These are phyloP conservation scores for Hermetia illucens DNA, from an alignment of 1,140 invertebrate genomes.

Conservation along the genomic window DNA sequence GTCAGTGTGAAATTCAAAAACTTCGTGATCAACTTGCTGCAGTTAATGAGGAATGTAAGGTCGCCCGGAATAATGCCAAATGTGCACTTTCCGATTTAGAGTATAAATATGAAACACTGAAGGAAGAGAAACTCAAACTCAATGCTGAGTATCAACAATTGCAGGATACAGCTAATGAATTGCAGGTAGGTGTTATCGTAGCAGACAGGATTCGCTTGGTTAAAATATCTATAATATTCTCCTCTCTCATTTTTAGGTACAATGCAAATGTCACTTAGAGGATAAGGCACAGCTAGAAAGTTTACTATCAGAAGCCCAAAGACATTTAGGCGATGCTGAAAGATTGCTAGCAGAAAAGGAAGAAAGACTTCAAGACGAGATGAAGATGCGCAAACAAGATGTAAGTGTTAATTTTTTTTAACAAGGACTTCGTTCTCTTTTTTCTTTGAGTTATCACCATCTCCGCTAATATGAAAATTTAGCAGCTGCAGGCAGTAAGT, in stretches of 20 bases:
- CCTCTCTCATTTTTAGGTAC: slow-evolving; percentile 18
- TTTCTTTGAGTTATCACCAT: no score
- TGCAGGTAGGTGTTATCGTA: slow-evolving; percentile 38
- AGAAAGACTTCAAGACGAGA: slow-evolving; percentile 41
- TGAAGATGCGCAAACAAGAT: slow-evolving; percentile 41
- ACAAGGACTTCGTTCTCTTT: no score
- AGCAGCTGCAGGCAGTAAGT: no score
- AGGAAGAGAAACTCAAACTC: slow-evolving; percentile 53
- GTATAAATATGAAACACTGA: slow-evolving; percentile 55
- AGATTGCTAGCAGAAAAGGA: slow-evolving; percentile 38
- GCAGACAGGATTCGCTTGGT: background rate
- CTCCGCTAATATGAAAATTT: no score
- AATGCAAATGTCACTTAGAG: slow-evolving; percentile 57
- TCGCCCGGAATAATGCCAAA: slow-evolving; percentile 67
- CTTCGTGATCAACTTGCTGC: slow-evolving; percentile 55
- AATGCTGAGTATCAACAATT: slow-evolving; percentile 54
- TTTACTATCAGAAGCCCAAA: slow-evolving; percentile 48
- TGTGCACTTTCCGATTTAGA: slow-evolving; percentile 65
- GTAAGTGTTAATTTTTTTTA: slow-evolving; percentile 15
- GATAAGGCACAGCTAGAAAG: slow-evolving; percentile 58
- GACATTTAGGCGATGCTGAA: slow-evolving; percentile 45
- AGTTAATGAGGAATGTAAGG: slow-evolving; percentile 66
- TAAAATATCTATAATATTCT: slow-evolving; percentile 2
- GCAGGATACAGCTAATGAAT: slow-evolving; percentile 55
- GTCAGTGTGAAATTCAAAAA: slow-evolving; percentile 58